Percentiles rank a stretch among this genome's conserved stretches.
Evolutionary conservation across 2,888 invertebrate species (phyloP).

Genomic region (Scaptomyza tumidula): DNA sequence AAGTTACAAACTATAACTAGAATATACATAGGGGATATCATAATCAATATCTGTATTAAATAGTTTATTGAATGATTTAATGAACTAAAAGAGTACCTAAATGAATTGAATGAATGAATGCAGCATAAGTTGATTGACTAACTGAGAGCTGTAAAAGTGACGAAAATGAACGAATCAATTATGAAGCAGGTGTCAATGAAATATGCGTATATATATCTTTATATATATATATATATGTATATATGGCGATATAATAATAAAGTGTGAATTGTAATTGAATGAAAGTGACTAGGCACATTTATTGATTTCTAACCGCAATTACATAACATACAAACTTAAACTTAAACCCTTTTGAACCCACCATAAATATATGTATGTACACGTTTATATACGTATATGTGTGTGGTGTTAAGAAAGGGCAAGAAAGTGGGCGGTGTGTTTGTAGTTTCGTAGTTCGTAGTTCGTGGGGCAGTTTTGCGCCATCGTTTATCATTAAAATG

Average conservation of each 20-base stretch:
- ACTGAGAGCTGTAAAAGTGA: too few species aligned
- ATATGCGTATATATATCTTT: conserved; percentile 16
- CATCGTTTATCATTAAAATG: conserved; percentile 74
- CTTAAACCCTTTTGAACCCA: conserved; percentile 55
- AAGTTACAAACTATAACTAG: neutral
- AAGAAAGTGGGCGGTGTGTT: neutral
- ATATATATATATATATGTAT: neutral
- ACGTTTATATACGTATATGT: neutral
- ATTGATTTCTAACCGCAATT: conserved; percentile 43
- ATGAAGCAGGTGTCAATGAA: conserved; percentile 41
- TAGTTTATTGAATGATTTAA: conserved; percentile 48
- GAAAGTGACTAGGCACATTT: conserved; percentile 56
- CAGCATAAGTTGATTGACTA: too few species aligned
- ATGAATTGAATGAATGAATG: conserved; percentile 9
- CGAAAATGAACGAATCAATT: conserved; percentile 39
- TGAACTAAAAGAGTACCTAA: too few species aligned
- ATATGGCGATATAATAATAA: conserved; percentile 32
- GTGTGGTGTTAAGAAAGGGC: neutral
- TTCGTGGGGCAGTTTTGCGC: conserved; percentile 39
- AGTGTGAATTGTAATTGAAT: conserved; percentile 44
- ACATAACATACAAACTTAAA: conserved; percentile 14
- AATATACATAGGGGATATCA: too few species aligned
- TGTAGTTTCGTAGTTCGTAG: conserved; percentile 34
- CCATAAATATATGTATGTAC: neutral
- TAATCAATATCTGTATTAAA: too few species aligned